Evolutionary conservation across 1,140 invertebrate species (phyloP), one percentile per base, ranked within the genome.

Genomic region (Ips nitidus): DNA sequence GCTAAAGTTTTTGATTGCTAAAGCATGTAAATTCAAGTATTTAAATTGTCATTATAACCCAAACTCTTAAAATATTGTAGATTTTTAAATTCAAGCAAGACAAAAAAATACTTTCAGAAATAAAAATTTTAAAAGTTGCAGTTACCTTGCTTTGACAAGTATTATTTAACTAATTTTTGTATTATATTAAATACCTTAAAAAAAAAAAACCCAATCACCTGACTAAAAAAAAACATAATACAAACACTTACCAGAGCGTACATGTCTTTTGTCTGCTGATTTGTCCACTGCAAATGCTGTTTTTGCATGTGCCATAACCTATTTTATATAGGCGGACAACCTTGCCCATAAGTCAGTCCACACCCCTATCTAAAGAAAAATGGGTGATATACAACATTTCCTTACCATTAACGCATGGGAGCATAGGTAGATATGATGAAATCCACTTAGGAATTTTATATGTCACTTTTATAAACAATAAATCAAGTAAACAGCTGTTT

Each of bases 281-380:
- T 39, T 63, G 37, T 41, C 4, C 2, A 55, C 63, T 65, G 63
- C 52, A 56, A 65, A 55, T 65, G 52, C 8, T 65, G 22, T 42
- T 36, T 8, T 56, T 42, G 40, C 8, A 42, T 7, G 56, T 43
- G 63, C 41, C 42, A 42, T 56, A 45, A 55, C 63, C 53, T 43
- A 65, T 65, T 65, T 65, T 65, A 65, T 65, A 65, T 65, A 43
- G 36, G 52, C 41, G 39, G 63, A 7, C 56, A 65, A 42, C 63
- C 63, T 65, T 65, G 63, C 53, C 63, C 50, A 65, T 65, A 65
- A 65, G 52, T 22, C 22, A 22, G 22, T 65, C 63, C 52, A 65
- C 63, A 65, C 63, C 63, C 53, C 45, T 3, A 4, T 52, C 40
- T 22, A 22, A 22, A 52, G 45, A 62, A 50, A 62, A 62, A 62